Evolutionary conservation across 2,797 vertebrate genomes (phyloP).

Genomic region (Bovichtus diacanthus): DNA sequence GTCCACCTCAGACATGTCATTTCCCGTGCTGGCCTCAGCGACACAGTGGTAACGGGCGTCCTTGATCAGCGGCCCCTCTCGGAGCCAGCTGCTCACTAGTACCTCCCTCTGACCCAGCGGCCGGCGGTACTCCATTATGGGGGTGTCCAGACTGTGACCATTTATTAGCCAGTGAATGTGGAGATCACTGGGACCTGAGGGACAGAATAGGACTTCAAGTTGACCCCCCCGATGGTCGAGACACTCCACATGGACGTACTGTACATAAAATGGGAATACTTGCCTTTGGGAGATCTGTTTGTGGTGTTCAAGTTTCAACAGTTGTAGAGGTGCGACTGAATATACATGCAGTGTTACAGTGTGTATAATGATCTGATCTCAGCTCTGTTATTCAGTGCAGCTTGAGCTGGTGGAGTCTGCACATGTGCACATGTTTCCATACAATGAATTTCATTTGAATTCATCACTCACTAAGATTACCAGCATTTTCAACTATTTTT

Average conservation of each 20-base stretch:
- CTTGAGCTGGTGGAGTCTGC: background rate
- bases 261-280: constrained; percentile 28
- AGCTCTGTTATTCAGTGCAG: constrained; percentile 3
- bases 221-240: constrained; percentile 39
- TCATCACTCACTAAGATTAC: background rate
- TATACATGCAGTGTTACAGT: constrained; percentile 17
- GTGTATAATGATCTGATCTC: background rate
- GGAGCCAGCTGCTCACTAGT: constrained; percentile 92
- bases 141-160: constrained; percentile 81
- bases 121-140: constrained; percentile 83
- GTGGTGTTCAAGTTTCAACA: background rate
- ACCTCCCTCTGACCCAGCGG: constrained; percentile 78
- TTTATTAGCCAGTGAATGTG: constrained; percentile 92
- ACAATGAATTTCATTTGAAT: background rate
- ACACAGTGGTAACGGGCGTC: constrained; percentile 89
- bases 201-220: constrained; percentile 71
- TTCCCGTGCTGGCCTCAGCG: constrained; percentile 85
- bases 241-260: background rate
- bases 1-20: constrained; percentile 80
- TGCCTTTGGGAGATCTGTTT: constrained; percentile 22
- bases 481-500: background rate
- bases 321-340: background rate
- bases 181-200: constrained; percentile 89
- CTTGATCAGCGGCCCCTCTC: constrained; percentile 81
- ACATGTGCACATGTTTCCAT: background rate